A percentile compares a stretch with the other conserved stretches of the same genome.
Evolutionary conservation across 2,888 invertebrate genomes (phyloP).

Genomic region (Nemurella pictetii): DNA sequence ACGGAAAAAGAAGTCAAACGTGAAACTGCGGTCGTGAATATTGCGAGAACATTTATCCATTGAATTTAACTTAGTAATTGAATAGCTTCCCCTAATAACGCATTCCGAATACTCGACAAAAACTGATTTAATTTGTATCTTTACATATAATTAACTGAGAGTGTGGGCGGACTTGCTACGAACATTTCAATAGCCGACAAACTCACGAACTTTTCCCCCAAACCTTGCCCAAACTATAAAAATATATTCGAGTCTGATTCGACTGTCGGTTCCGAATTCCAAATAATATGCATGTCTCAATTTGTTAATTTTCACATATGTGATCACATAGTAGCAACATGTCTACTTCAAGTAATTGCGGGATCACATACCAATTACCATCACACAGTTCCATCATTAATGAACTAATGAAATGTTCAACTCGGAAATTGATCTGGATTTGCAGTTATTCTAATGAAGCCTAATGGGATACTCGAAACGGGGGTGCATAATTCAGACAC

Average conservation of each 20-base stretch:
- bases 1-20: not conserved
- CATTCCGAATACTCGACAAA: not conserved
- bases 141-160: not conserved
- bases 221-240: too few relatives aligned
- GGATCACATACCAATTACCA: not conserved
- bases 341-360: not conserved
- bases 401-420: not conserved
- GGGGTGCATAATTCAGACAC: not conserved
- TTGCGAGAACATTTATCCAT: not conserved
- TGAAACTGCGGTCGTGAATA: not conserved
- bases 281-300: not conserved
- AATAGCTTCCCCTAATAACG: not conserved
- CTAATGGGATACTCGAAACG: not conserved
- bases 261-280: not conserved
- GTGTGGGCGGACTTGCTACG: too few relatives aligned
- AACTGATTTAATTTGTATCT: not conserved
- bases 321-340: not conserved
- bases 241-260: not conserved
- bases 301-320: not conserved
- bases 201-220: too few relatives aligned
- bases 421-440: not conserved
- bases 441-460: not conserved
- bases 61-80: not conserved
- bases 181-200: too few relatives aligned
- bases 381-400: not conserved